A percentile compares a stretch with the other conserved stretches of the same genome.
These are phyloP conservation scores for Proterorhinus semilunaris DNA, from an alignment of 2,113 vertebrate genomes.

Conservation along the genomic window DNA sequence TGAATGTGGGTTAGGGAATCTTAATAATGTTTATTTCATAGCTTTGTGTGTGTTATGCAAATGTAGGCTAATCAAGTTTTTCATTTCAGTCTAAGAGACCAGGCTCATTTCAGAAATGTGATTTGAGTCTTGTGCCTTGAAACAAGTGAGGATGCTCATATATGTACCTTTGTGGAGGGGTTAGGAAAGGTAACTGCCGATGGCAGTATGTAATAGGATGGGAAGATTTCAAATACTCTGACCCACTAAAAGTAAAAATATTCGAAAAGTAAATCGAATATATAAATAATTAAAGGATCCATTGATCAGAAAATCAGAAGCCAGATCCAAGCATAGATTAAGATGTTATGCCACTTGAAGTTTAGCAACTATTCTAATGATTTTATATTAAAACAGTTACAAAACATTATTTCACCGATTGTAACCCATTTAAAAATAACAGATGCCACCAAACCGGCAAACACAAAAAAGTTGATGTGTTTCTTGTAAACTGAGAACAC, in stretches of 20 bases:
- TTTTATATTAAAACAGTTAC: neutral
- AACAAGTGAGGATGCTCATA: neutral
- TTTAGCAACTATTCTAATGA: neutral
- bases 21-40: neutral
- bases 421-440: neutral
- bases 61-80: neutral
- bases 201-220: too few species aligned
- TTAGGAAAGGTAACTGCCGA: too few species aligned
- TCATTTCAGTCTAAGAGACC: too few species aligned
- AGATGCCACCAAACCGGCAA: neutral
- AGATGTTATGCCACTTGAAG: neutral
- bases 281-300: too few species aligned
- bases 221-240: neutral
- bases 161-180: too few species aligned
- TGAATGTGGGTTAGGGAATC: conserved; percentile 7
- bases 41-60: neutral
- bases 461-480: neutral
- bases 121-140: neutral
- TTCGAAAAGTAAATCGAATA: too few species aligned
- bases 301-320: too few species aligned
- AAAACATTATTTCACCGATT: neutral
- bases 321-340: too few species aligned
- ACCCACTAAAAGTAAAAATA: too few species aligned
- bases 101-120: too few species aligned
- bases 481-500: conserved; percentile 8